phyloP scores from a whole-genome alignment of 2,113 vertebrate species.

The Tachuris rubrigastra region DNA sequence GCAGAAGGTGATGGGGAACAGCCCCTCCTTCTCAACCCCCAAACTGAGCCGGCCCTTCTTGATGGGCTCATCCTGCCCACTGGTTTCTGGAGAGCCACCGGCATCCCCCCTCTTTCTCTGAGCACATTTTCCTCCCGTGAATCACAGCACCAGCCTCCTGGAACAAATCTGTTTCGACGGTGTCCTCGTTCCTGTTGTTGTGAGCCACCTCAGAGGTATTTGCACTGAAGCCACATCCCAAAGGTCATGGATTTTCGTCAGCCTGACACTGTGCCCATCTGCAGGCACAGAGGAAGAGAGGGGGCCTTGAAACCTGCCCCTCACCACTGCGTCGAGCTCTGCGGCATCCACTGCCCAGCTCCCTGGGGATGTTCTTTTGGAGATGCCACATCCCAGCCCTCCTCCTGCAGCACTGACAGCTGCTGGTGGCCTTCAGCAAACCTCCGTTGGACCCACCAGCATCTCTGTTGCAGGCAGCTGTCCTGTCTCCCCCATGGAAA shows the following conservation, averaged over 20 bases:
- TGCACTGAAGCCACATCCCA: rapidly evolving
- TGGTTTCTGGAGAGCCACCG: neutral
- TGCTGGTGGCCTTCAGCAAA: neutral
- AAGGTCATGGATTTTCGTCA: neutral
- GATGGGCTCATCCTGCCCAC: neutral
- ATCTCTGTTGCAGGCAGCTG: rapidly evolving
- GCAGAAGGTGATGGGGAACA: conserved; percentile 77
- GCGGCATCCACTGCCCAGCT: neutral
- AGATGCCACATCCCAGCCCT: neutral
- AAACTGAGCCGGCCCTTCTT: neutral
- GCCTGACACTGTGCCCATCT: rapidly evolving
- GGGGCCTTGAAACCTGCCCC: neutral
- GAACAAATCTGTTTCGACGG: neutral
- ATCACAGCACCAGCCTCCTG: neutral
- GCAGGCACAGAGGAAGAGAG: neutral
- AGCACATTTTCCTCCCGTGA: neutral
- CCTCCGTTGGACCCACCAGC: rapidly evolving
- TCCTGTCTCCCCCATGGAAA: neutral
- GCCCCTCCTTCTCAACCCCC: conserved; percentile 24
- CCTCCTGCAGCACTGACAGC: rapidly evolving
- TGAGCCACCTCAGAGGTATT: neutral
- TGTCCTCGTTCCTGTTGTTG: neutral
- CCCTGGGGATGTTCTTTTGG: rapidly evolving
- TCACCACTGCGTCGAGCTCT: rapidly evolving
- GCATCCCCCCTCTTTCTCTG: neutral